Evolutionary conservation across 2,113 vertebrate species (phyloP).

Genomic region (Lepisosteus oculatus): DNA sequence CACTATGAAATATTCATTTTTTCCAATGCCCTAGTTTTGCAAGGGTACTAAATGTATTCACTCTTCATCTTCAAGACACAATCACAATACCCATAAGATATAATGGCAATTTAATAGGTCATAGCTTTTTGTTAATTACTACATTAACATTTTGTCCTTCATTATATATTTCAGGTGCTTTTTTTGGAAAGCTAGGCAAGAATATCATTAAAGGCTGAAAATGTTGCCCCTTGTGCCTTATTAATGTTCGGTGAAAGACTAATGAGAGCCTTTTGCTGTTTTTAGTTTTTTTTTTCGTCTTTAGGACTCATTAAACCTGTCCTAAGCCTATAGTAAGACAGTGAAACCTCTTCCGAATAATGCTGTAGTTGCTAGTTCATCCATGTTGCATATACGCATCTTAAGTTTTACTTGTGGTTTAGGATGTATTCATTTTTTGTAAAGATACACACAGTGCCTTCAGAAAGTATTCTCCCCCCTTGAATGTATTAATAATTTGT

Average conservation of each 20-base stretch:
- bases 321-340: neutral
- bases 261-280: constrained; percentile 24
- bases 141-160: neutral
- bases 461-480: no score
- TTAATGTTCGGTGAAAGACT: constrained; percentile 22
- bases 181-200: neutral
- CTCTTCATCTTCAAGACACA: no score
- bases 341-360: no score
- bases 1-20: no score
- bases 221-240: constrained; percentile 29
- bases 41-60: no score
- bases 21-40: no score
- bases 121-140: neutral
- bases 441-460: no score
- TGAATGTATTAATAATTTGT: no score
- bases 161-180: neutral
- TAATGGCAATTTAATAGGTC: neutral
- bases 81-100: neutral
- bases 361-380: no score
- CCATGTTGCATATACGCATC: no score
- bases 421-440: neutral
- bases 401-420: no score
- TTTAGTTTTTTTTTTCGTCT: neutral
- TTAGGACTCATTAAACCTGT: constrained; percentile 19
- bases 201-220: neutral